These are phyloP conservation scores for Pycnomerus fuliginosus DNA, from an alignment of 2,888 invertebrate species.

Conservation along the genomic window DNA sequence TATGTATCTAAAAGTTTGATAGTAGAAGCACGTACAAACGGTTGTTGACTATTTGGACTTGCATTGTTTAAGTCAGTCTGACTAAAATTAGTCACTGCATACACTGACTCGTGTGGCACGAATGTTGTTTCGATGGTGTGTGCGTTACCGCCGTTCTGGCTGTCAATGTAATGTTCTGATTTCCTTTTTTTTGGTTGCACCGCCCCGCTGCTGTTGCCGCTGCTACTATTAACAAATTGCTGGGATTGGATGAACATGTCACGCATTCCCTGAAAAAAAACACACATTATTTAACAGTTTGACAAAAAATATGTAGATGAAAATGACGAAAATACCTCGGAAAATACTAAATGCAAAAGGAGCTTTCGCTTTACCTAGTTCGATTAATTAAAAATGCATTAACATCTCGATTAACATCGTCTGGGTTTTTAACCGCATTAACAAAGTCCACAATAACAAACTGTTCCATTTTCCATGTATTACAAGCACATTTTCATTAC, in stretches of 20 bases:
- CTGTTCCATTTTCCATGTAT: too few relatives aligned
- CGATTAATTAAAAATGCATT: too few relatives aligned
- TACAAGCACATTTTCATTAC: too few relatives aligned
- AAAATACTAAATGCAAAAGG: neutral
- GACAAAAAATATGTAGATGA: neutral
- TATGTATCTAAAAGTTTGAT: constrained; percentile 69
- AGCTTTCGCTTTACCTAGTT: too few relatives aligned
- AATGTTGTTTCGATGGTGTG: constrained; percentile 29
- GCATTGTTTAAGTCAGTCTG: constrained; percentile 43
- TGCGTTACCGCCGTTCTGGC: constrained; percentile 20
- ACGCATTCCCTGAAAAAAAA: constrained; percentile 72
- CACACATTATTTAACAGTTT: too few relatives aligned
- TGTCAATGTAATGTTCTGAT: constrained; percentile 40
- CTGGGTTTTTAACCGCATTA: too few relatives aligned
- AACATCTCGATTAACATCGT: too few relatives aligned
- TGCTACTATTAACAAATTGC: constrained; percentile 57
- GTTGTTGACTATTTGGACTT: constrained; percentile 53
- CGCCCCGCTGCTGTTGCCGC: constrained; percentile 38
- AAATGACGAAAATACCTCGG: neutral
- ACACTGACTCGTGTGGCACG: constrained; percentile 43
- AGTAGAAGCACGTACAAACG: constrained; percentile 65
- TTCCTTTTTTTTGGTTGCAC: constrained; percentile 49
- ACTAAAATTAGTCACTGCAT: constrained; percentile 53
- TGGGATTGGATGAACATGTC: constrained; percentile 80
- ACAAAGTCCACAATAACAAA: too few relatives aligned